Evolutionary conservation across 2,797 vertebrate species (phyloP).

Genomic region (Galago senegalensis): DNA sequence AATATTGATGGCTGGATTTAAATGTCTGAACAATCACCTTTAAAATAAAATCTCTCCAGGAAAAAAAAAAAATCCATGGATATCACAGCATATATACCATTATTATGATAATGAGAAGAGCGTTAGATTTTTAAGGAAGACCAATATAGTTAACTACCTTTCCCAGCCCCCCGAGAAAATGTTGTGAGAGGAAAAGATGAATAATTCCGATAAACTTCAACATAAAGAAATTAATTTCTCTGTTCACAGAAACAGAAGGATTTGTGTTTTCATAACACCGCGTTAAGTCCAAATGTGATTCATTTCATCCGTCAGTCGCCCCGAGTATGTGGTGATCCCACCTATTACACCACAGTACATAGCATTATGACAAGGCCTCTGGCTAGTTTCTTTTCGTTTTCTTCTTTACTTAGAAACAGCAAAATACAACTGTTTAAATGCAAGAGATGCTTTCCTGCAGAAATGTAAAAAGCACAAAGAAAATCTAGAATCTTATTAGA

Average conservation of each 20-base stretch:
- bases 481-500: conserved; percentile 60
- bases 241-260: conserved; percentile 84
- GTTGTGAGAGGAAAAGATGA: conserved; percentile 34
- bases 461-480: conserved; percentile 35
- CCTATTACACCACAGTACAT: conserved; percentile 84
- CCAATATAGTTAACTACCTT: conserved; percentile 56
- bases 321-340: conserved; percentile 72
- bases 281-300: conserved; percentile 77
- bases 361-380: conserved; percentile 83
- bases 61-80: conserved; percentile 61
- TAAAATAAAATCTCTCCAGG: conserved; percentile 74
- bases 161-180: background rate
- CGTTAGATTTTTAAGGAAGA: conserved; percentile 69
- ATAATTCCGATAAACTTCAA: conserved; percentile 68
- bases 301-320: conserved; percentile 83
- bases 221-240: conserved; percentile 84
- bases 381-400: conserved; percentile 83
- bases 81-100: background rate
- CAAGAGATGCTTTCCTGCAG: conserved; percentile 52
- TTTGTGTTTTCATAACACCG: conserved; percentile 85
- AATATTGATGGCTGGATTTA: conserved; percentile 69
- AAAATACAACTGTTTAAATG: conserved; percentile 70
- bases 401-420: conserved; percentile 78
- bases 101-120: conserved; percentile 60
- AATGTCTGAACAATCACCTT: conserved; percentile 72